phyloP scores from a whole-genome alignment of 2,888 invertebrate genomes.

The Melitaea athalia region DNA sequence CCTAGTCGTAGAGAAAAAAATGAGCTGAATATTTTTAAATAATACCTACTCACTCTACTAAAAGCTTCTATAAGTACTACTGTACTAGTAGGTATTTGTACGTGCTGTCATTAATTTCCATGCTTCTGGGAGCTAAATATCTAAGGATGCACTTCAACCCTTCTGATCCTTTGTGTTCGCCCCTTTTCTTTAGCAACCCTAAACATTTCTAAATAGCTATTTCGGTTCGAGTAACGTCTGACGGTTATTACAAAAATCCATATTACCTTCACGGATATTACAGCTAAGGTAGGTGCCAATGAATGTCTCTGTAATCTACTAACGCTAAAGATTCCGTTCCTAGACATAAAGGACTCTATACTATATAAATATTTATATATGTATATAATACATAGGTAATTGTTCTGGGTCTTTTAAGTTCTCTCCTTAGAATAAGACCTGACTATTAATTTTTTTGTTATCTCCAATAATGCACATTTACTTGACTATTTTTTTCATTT shows the following conservation, averaged over 20 bases:
- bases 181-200: constrained; percentile 19
- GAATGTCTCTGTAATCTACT: background rate
- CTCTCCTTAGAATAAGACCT: too few relatives aligned
- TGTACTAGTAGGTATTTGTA: background rate
- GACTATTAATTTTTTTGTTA: too few relatives aligned
- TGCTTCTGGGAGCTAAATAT: constrained; percentile 10
- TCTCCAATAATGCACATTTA: too few relatives aligned
- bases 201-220: constrained; percentile 16
- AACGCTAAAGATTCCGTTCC: background rate
- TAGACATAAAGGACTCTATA: too few relatives aligned
- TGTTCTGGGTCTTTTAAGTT: too few relatives aligned
- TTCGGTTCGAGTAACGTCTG: constrained; percentile 9
- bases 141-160: constrained; percentile 9
- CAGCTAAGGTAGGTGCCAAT: background rate
- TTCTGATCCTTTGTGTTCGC: constrained; percentile 15
- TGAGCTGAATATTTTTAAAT: background rate
- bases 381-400: too few relatives aligned
- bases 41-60: too few relatives aligned
- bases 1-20: too few relatives aligned
- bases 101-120: constrained; percentile 4
- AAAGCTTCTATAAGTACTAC: background rate
- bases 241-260: background rate
- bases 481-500: too few relatives aligned
- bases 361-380: too few relatives aligned
- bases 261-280: background rate